Percentiles rank a stretch among this genome's conserved stretches.
Conservation (phyloP, 2,888 invertebrate species). For the Acronicta leporina region DNA sequence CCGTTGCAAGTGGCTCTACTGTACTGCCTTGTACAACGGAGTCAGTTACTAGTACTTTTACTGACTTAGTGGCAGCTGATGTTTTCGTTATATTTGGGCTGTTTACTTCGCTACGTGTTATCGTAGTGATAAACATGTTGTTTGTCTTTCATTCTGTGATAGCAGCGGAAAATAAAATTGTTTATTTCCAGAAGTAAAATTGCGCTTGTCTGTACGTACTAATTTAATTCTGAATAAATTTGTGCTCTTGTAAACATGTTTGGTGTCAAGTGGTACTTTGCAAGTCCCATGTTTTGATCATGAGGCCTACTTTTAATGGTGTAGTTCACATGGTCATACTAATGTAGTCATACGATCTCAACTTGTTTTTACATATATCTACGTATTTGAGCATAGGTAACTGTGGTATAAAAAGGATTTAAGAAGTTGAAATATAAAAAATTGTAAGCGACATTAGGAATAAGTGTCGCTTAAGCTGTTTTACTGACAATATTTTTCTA, state of each 20-base stretch:
- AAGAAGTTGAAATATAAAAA: too few relatives aligned
- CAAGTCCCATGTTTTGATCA: too few relatives aligned
- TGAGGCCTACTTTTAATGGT: too few relatives aligned
- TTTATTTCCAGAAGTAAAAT: conserved; percentile 34
- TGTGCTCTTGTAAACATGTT: conserved; percentile 1
- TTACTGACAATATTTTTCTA: neutral
- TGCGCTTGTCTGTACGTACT: conserved; percentile 7
- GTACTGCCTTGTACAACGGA: neutral
- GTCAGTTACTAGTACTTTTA: conserved; percentile 13
- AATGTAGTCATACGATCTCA: too few relatives aligned
- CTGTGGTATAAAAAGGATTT: too few relatives aligned
- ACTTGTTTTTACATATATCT: too few relatives aligned
- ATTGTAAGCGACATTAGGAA: neutral
- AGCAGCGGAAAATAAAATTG: conserved; percentile 31
- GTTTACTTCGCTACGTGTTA: conserved; percentile 46
- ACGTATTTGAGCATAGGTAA: too few relatives aligned
- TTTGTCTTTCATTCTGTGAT: conserved; percentile 32
- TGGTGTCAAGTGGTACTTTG: conserved; percentile 12
- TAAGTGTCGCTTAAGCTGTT: neutral
- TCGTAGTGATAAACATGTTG: conserved; percentile 54
- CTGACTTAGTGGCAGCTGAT: conserved; percentile 40
- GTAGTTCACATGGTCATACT: too few relatives aligned
- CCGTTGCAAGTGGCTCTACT: conserved; percentile 3
- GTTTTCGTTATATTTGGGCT: conserved; percentile 45
- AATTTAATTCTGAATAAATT: neutral